Base-by-base conservation (phyloP, 2,888 invertebrate genomes). In the Sympetrum striolatum region DNA sequence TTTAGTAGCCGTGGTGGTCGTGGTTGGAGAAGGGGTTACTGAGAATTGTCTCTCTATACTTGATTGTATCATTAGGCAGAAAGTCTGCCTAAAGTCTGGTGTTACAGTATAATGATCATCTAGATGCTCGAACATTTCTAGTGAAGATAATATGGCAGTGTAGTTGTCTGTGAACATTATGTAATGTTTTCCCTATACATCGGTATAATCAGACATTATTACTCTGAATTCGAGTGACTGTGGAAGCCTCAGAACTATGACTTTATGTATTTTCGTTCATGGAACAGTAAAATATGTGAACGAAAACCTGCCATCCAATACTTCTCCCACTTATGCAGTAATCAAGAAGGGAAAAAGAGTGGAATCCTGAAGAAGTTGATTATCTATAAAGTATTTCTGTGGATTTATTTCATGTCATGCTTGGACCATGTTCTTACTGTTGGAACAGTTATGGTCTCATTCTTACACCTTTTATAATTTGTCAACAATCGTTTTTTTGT, bases 1-100 rank as follows among this genome's bases (percentile, higher is more conserved):
- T 92, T 92, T 12, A 91, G 91, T 35, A 91, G 90, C 90, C 91
- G 92, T 73, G 91, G 92, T n/a, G 92, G 92, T 80, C 91, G 92
- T 90, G 91, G 91, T 37, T 92, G 92, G 92, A 91, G 92, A 86
- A 92, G 92, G 90, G 91, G 64, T 73, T 91, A 91, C 90, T 64
- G 80, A 91, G 48, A 53, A 25, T 58, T 37, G n/a, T 81, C 80
- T 31, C 25, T 35, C 22, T 14, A 90, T 53, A n/a, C 53, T 35
- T 58, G 15, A 39, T 64, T n/a, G 37, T 37, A 58, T 37, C n/a
- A 37, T 31, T 15, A 31, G 81, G 44, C 81, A 35, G 90, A 58
- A 86, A 37, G 15, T 64, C 14, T 73, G 79, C 39, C n/a, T 31
- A 64, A 64, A 25, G 0, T 37, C n/a, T 80, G 37, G 25, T 31